These are phyloP conservation scores for Ctenosaura bakeri DNA, from an alignment of 2,797 vertebrate species.

Conservation along the genomic window DNA sequence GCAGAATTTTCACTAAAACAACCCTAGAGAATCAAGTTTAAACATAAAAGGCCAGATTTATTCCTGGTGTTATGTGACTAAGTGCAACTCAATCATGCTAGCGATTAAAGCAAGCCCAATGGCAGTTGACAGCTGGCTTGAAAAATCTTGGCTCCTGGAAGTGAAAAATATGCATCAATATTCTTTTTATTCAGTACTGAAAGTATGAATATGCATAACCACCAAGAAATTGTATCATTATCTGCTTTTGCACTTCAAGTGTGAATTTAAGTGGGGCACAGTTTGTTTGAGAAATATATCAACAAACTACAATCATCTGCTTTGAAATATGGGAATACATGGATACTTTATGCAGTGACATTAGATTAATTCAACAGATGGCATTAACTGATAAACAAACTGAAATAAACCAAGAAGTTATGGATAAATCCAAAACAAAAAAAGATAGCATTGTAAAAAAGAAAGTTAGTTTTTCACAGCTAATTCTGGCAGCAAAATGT, in stretches of 20 bases:
- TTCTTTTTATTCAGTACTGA: constrained; percentile 59
- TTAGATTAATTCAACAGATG: constrained; percentile 74
- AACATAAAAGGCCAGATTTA: constrained; percentile 52
- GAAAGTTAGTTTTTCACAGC: constrained; percentile 66
- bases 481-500: constrained; percentile 63
- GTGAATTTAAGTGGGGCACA: constrained; percentile 57
- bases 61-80: constrained; percentile 15
- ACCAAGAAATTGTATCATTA: constrained; percentile 71
- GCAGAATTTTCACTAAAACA: constrained; percentile 60
- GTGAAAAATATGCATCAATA: constrained; percentile 61
- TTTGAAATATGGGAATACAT: constrained; percentile 63
- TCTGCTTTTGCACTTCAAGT: constrained; percentile 71
- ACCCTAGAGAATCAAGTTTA: constrained; percentile 63
- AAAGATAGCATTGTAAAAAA: constrained; percentile 58
- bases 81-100: constrained; percentile 16
- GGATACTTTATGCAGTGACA: constrained; percentile 59
- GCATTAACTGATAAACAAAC: constrained; percentile 68
- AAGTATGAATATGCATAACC: constrained; percentile 67
- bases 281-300: constrained; percentile 61
- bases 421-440: constrained; percentile 63
- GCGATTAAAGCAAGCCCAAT: constrained; percentile 15
- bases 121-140: constrained; percentile 64
- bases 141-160: constrained; percentile 58
- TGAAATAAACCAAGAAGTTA: constrained; percentile 68
- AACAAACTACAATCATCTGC: constrained; percentile 68